Evolutionary conservation across 2,888 invertebrate genomes (phyloP), one percentile per base, ranked within the genome.

Genomic region (Drosophila neotestacea): DNA sequence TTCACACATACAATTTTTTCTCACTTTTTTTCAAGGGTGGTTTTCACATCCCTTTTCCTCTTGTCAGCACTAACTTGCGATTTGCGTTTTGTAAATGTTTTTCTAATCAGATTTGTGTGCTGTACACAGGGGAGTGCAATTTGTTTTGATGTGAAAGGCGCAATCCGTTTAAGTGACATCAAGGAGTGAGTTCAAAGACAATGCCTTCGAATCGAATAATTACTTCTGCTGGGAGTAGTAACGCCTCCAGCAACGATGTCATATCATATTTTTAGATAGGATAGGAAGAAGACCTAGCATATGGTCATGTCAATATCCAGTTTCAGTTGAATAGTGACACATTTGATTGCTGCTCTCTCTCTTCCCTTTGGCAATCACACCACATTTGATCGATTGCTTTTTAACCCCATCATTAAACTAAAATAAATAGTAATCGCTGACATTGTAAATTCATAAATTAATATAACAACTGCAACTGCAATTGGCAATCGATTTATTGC

Each of bases 61-160:
- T 52, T 48, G 48, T 64, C 48, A 51, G 62, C 58, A 77, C 85
- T 73, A 88, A 87, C 77, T 89, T 81, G 78, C 83, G 84, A 85
- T 86, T 89, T 85, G 85, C 81, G 81, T 76, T 76, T 85, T 85
- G 89, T 89, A 87, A 86, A 87, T 87, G 83, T 81, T 78, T 76
- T 82, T 69, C 86, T 89, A 87, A 87, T 87, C 86, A 89, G 89
- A 87, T 89, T 87, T 88, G 70, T 77, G 70, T 59, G 68, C 38
- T 67, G 62, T 80, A 55, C 84, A 60, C 84, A 16, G 56, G 84
- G 84, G 84, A 88, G 76, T 72, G 79, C 84, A 84, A 85, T 88
- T 85, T 85, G 84, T 85, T 85, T 88, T 85, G 84, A 88, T 85
- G 84, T 84, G 79, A 77, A 85, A 58, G 58, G 61, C 67, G 77